Conservation (phyloP, 2,797 vertebrate species). For the Mastacembelus armatus region DNA sequence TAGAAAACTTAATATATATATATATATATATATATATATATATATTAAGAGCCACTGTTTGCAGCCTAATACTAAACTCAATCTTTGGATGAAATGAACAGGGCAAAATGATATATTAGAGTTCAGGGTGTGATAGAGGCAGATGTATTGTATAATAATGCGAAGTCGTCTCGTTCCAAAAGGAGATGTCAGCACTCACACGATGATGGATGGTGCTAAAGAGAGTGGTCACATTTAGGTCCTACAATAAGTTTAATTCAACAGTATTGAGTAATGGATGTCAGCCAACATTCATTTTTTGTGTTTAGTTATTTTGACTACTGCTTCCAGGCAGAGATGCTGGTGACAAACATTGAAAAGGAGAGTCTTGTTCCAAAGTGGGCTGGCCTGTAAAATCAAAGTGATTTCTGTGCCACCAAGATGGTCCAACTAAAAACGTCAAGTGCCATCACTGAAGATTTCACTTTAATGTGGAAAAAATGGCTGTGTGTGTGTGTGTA, state of each 20-base stretch:
- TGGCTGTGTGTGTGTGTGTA: background rate
- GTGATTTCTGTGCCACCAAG: constrained; percentile 42
- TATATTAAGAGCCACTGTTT: background rate
- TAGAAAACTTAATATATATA: no score
- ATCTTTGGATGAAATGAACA: background rate
- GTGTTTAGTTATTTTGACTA: constrained; percentile 2
- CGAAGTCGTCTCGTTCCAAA: background rate
- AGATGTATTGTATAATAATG: background rate
- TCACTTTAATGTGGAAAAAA: constrained; percentile 17
- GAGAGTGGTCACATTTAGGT: no score
- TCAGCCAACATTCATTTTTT: background rate
- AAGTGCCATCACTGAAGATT: constrained; percentile 10
- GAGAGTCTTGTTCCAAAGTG: constrained; percentile 4
- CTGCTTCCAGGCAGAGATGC: background rate
- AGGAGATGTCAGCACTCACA: background rate
- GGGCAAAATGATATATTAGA: constrained; percentile 7
- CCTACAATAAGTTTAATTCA: background rate
- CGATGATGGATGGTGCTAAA: no score
- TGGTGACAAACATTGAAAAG: constrained; percentile 6
- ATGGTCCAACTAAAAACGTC: constrained; percentile 35
- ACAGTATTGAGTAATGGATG: background rate
- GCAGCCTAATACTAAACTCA: constrained; percentile 3
- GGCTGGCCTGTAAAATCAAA: constrained; percentile 20
- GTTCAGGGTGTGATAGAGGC: background rate
- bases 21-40: no score